A percentile compares a stretch with the other conserved stretches of the same genome.
Conservation (phyloP, 2,888 invertebrate species). For the Hirtodrosophila alboralis region DNA sequence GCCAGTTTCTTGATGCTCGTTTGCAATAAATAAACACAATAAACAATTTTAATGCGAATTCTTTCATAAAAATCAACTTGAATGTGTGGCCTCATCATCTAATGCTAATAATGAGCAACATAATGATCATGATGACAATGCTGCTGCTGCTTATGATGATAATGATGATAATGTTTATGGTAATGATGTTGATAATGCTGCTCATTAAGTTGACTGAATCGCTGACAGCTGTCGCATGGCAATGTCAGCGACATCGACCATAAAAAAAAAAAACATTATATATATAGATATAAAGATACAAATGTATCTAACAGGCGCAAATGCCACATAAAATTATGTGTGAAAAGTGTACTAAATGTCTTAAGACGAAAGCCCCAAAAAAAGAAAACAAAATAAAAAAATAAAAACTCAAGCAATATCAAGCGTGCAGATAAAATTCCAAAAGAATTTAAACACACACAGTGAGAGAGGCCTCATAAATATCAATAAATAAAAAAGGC, state of each 20-base stretch:
- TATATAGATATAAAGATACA: constrained; percentile 27
- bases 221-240: constrained; percentile 75
- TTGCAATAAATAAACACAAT: constrained; percentile 79
- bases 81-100: constrained; percentile 26
- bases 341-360: constrained; percentile 66
- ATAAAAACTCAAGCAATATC: constrained; percentile 29
- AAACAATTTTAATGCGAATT: constrained; percentile 79
- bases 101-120: constrained; percentile 6
- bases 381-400: too few relatives aligned
- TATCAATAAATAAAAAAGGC: constrained; percentile 60
- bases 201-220: constrained; percentile 3
- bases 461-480: constrained; percentile 41
- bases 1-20: constrained; percentile 61
- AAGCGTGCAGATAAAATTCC: constrained; percentile 69
- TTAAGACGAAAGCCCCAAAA: constrained; percentile 42
- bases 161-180: constrained; percentile 12
- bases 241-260: constrained; percentile 41
- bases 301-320: constrained; percentile 41
- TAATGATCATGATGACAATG: constrained; percentile 14
- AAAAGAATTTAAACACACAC: constrained; percentile 22
- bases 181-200: constrained; percentile 19
- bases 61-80: constrained; percentile 68
- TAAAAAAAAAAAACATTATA: constrained; percentile 2
- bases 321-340: constrained; percentile 52
- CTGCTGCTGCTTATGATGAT: constrained; percentile 18